Conservation (phyloP, 1,140 invertebrate species). For the Heliconius hermathena region DNA sequence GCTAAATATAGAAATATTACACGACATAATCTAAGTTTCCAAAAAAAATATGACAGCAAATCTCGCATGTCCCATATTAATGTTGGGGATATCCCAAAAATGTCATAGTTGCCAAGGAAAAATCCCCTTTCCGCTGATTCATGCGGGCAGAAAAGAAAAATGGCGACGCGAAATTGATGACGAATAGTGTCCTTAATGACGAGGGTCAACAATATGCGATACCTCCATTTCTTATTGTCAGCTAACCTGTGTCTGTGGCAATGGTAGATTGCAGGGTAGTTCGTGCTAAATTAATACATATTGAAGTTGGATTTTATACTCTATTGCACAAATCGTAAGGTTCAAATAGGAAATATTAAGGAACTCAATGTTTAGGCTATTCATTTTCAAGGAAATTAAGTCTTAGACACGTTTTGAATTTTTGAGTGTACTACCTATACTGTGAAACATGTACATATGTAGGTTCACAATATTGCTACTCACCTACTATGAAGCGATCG, state of each 20-base stretch:
- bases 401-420: neutral
- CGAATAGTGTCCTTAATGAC: conserved; percentile 34
- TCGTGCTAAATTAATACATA: neutral
- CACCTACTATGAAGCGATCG: too few relatives aligned
- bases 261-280: neutral
- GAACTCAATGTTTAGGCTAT: neutral
- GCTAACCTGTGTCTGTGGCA: conserved; percentile 7
- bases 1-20: neutral
- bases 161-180: conserved; percentile 35
- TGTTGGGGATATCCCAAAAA: conserved; percentile 24
- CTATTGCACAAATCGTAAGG: neutral
- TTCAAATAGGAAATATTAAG: neutral
- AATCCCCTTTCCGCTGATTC: conserved; percentile 2
- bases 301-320: neutral
- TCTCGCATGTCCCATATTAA: conserved; percentile 27
- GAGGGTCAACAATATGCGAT: conserved; percentile 39
- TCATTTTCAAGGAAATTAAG: neutral
- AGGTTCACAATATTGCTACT: too few relatives aligned
- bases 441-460: too few relatives aligned
- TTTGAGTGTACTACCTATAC: neutral
- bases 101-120: conserved; percentile 14
- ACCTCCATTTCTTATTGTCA: conserved; percentile 29
- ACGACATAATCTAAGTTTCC: neutral
- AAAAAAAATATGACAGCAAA: conserved; percentile 14
- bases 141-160: conserved; percentile 32